Evolutionary conservation across 2,888 invertebrate genomes (phyloP).

Genomic region (Lamproptera curius): DNA sequence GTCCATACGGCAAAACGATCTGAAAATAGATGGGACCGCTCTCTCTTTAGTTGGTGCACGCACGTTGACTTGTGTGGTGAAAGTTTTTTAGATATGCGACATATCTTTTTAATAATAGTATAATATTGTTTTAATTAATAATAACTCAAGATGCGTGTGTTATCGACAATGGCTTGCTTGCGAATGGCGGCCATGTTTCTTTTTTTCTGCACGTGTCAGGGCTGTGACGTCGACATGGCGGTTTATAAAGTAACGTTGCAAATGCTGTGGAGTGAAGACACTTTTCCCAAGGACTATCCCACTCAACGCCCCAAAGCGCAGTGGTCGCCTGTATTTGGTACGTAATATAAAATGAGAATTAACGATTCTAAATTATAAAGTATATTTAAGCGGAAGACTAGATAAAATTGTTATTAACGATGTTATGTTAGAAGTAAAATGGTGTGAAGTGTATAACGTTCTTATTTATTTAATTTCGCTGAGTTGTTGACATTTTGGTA

Average conservation of each 20-base stretch:
- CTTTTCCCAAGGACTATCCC: slow-evolving; percentile 95
- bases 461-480: too few species aligned
- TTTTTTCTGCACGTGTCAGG: slow-evolving; percentile 36
- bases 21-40: slow-evolving; percentile 74
- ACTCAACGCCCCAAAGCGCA: slow-evolving; percentile 93
- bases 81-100: slow-evolving; percentile 5
- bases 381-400: too few species aligned
- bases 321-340: slow-evolving; percentile 94
- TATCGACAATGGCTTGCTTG: slow-evolving; percentile 26
- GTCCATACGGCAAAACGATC: slow-evolving; percentile 52
- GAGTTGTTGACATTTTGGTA: too few species aligned
- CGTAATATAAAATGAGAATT: too few species aligned
- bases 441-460: too few species aligned
- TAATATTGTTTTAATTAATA: background rate
- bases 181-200: slow-evolving; percentile 61
- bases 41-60: slow-evolving; percentile 57
- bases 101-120: background rate
- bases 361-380: too few species aligned
- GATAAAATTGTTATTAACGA: too few species aligned
- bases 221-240: slow-evolving; percentile 87
- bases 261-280: slow-evolving; percentile 91
- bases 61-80: slow-evolving; percentile 32
- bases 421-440: too few species aligned
- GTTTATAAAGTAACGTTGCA: slow-evolving; percentile 92
- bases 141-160: background rate